Conservation (phyloP, 2,113 vertebrate genomes). For the Peucedramus taeniatus region DNA sequence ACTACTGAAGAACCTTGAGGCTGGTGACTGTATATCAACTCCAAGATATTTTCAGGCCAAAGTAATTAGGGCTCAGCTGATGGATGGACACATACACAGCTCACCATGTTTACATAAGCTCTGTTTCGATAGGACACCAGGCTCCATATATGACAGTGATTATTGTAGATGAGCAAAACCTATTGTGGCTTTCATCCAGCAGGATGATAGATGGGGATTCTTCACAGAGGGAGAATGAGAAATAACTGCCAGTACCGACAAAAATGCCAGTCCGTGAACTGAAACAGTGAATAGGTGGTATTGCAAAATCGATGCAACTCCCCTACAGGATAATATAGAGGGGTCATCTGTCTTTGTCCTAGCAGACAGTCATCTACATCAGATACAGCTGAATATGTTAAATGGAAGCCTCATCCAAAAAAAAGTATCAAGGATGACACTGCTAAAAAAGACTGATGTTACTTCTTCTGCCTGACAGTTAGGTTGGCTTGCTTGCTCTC, state of each 20-base stretch:
- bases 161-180: not conserved
- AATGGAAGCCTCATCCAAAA: not conserved
- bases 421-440: not conserved
- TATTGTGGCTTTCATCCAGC: not conserved
- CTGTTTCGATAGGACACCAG: not conserved
- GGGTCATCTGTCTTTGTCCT: not conserved
- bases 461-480: not conserved
- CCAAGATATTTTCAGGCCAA: not conserved
- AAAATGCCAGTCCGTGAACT: not conserved
- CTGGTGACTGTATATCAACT: not conserved
- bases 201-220: not conserved
- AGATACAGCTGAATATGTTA: not conserved
- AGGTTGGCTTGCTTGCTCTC: not conserved
- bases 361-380: not conserved
- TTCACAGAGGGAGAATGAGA: slow-evolving; percentile 1
- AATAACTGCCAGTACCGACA: not conserved
- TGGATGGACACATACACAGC: not conserved
- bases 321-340: not conserved
- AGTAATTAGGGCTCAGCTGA: not conserved
- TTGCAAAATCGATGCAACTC: not conserved
- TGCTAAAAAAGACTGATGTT: not conserved
- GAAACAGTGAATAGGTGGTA: not conserved
- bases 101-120: not conserved
- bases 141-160: not conserved
- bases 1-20: not conserved